Percentiles rank a stretch among this genome's conserved stretches.
These are phyloP conservation scores for Clamator glandarius DNA, from an alignment of 2,797 vertebrate species.

Conservation along the genomic window DNA sequence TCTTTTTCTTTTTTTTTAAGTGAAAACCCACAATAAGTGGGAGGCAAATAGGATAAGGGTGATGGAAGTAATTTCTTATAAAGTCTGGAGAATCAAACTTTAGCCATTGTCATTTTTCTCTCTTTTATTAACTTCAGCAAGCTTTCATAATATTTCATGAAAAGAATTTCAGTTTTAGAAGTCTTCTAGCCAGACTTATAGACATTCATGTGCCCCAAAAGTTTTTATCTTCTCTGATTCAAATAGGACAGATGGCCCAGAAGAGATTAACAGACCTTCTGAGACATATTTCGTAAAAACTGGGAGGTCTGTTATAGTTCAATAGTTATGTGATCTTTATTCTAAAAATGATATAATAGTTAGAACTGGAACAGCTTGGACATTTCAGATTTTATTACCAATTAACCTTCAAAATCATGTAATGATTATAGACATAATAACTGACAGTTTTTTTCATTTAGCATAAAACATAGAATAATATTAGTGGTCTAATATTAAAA, in stretches of 20 bases:
- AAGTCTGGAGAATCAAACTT: not conserved
- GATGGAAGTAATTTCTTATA: not conserved
- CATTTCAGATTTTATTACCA: slow-evolving; percentile 58
- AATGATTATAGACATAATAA: slow-evolving; percentile 48
- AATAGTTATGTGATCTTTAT: slow-evolving; percentile 59
- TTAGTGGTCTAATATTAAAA: not conserved
- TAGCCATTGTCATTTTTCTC: not conserved
- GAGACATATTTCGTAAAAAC: slow-evolving; percentile 55
- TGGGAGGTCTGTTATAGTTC: slow-evolving; percentile 52
- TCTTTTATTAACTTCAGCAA: not conserved
- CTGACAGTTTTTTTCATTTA: not conserved
- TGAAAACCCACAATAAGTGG: fast-evolving
- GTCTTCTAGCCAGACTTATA: not conserved
- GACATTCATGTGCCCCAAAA: not conserved
- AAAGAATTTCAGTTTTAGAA: not conserved
- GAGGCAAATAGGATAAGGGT: not conserved
- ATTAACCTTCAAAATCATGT: slow-evolving; percentile 68
- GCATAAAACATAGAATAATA: not conserved
- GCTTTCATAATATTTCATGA: not conserved
- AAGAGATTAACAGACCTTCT: slow-evolving; percentile 54
- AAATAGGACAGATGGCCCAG: slow-evolving; percentile 53
- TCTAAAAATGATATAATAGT: slow-evolving; percentile 59
- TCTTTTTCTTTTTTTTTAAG: not conserved
- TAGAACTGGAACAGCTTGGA: slow-evolving; percentile 62
- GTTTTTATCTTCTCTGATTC: slow-evolving; percentile 34